phyloP scores from a whole-genome alignment of 1,140 invertebrate species.

The Hyles euphorbiae region DNA sequence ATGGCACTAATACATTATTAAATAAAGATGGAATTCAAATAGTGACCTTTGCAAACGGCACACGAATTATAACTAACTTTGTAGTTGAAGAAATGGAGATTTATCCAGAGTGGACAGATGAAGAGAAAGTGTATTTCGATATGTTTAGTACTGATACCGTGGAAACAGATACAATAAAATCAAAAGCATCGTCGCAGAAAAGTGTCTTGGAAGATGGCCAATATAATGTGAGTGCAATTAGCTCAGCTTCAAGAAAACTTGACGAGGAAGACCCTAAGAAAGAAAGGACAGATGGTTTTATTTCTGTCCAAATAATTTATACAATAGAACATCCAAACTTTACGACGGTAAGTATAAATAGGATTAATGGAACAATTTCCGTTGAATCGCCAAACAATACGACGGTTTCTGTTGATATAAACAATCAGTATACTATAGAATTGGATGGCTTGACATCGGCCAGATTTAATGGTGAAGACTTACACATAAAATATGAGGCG shows the following conservation, averaged over 20 bases:
- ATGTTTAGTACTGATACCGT: conserved; percentile 26
- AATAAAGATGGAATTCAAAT: conserved; percentile 71
- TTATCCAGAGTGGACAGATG: conserved; percentile 57
- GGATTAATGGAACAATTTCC: conserved; percentile 42
- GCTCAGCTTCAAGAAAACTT: conserved; percentile 24
- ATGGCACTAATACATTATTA: conserved; percentile 72
- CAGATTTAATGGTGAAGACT: conserved; percentile 43
- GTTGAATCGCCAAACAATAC: conserved; percentile 55
- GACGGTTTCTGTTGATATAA: conserved; percentile 34
- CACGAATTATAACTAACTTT: conserved; percentile 68
- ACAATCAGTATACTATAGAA: conserved; percentile 45
- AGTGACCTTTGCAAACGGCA: conserved; percentile 69
- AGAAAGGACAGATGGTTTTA: conserved; percentile 57
- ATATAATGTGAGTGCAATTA: conserved; percentile 20
- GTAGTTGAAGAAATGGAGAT: conserved; percentile 62
- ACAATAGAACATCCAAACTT: conserved; percentile 75
- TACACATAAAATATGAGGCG: conserved; percentile 43
- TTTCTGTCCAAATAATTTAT: conserved; percentile 68
- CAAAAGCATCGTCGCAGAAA: conserved; percentile 44
- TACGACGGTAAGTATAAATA: conserved; percentile 70
- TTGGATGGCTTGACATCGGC: conserved; percentile 44
- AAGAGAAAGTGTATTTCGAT: conserved; percentile 45
- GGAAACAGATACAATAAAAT: conserved; percentile 26
- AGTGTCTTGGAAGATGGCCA: conserved; percentile 21
- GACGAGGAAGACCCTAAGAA: conserved; percentile 25